A percentile compares a stretch with the other conserved stretches of the same genome.
Conservation (phyloP, 2,888 invertebrate genomes). For the Adela reaumurella region DNA sequence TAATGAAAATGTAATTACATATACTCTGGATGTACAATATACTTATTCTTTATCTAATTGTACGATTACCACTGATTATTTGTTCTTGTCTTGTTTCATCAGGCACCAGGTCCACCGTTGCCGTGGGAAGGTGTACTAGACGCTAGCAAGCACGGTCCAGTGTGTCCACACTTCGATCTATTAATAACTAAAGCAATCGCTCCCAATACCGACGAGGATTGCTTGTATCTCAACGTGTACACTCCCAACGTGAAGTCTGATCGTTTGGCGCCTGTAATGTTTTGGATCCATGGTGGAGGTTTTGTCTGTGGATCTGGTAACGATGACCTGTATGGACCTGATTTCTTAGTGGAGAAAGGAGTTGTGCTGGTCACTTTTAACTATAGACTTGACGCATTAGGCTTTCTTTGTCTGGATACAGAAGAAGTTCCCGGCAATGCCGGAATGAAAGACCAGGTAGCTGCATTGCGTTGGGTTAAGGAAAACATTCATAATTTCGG, state of each 20-base stretch:
- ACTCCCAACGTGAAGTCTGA: slow-evolving; percentile 16
- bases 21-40: no score
- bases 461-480: background rate
- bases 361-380: slow-evolving; percentile 38
- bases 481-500: background rate
- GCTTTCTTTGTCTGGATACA: slow-evolving; percentile 1
- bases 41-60: no score
- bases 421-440: background rate
- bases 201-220: slow-evolving; percentile 19
- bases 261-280: slow-evolving; percentile 22
- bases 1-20: no score
- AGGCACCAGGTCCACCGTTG: background rate
- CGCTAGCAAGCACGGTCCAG: slow-evolving; percentile 11
- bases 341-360: slow-evolving; percentile 29
- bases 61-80: no score
- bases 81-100: no score
- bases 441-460: background rate
- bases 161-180: slow-evolving; percentile 13
- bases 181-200: slow-evolving; percentile 5
- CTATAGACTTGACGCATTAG: slow-evolving; percentile 24
- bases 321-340: slow-evolving; percentile 29
- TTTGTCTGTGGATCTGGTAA: slow-evolving; percentile 29
- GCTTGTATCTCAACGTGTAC: slow-evolving; percentile 28
- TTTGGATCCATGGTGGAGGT: slow-evolving; percentile 28
- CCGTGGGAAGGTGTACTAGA: slow-evolving; percentile 12